Evolutionary conservation across 2,113 vertebrate genomes (phyloP).

Genomic region (Gallinago media): DNA sequence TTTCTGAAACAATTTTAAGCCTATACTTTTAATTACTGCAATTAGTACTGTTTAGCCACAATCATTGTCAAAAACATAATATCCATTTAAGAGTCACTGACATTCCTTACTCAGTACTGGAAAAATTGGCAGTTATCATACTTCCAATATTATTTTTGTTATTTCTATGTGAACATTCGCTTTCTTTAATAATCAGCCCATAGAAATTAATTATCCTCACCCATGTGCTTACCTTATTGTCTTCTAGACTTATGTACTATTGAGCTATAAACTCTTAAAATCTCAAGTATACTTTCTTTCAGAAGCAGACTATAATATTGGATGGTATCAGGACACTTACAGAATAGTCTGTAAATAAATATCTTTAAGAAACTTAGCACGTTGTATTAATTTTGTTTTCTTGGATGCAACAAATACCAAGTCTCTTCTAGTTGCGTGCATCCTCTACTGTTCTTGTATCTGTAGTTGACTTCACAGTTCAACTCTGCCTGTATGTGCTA

Average conservation of each 20-base stretch:
- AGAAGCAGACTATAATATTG: not conserved
- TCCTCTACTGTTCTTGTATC: not conserved
- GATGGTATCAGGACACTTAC: not conserved
- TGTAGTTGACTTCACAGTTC: not conserved
- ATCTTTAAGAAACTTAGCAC: not conserved
- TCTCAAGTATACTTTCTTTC: not conserved
- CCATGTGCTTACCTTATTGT: not conserved
- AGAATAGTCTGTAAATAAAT: not conserved
- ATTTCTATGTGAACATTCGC: not conserved
- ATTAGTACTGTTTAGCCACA: not conserved
- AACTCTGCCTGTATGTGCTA: not conserved
- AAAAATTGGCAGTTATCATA: not conserved
- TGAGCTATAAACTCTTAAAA: not conserved
- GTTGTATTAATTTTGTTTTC: not conserved
- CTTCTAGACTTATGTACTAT: not conserved
- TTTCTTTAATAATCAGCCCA: not conserved
- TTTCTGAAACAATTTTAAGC: not conserved
- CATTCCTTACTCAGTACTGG: not conserved
- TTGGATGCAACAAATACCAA: not conserved
- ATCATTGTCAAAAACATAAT: not conserved
- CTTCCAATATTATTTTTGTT: not conserved
- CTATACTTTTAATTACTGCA: too few species aligned
- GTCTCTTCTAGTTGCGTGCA: not conserved
- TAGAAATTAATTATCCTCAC: not conserved
- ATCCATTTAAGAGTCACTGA: not conserved